Conservation (phyloP, 2,888 invertebrate genomes). For the Nephrotoma appendiculata region DNA sequence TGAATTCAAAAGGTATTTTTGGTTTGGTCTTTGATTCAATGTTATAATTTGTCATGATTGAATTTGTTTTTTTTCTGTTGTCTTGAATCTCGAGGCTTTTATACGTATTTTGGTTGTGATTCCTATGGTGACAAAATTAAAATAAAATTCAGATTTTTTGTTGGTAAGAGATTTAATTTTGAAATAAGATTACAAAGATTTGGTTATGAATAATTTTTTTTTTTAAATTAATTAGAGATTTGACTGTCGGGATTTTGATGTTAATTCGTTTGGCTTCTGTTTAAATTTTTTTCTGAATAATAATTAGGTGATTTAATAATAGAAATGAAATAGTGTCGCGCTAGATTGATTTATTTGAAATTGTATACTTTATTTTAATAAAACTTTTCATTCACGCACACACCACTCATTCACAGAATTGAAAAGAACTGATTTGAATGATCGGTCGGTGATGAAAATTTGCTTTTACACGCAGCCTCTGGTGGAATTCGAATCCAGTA, state of each 20-base stretch:
- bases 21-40: neutral
- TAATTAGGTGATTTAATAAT: neutral
- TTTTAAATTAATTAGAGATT: neutral
- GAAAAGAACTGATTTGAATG: no score
- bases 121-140: neutral
- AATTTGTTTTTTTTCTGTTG: neutral
- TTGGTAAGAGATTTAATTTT: neutral
- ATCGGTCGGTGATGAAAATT: no score
- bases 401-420: no score
- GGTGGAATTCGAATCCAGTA: no score
- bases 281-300: neutral
- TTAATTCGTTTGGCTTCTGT: neutral
- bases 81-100: neutral
- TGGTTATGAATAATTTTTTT: neutral
- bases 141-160: neutral
- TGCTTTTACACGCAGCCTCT: no score
- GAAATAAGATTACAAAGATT: neutral
- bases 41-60: neutral
- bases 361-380: no score
- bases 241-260: neutral
- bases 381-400: no score
- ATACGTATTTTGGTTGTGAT: neutral
- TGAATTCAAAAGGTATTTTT: neutral
- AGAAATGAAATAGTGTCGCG: neutral
- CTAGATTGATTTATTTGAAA: neutral